These are phyloP conservation scores for Andinoacara biseriatus DNA, from an alignment of 2,113 vertebrate genomes.

Conservation along the genomic window DNA sequence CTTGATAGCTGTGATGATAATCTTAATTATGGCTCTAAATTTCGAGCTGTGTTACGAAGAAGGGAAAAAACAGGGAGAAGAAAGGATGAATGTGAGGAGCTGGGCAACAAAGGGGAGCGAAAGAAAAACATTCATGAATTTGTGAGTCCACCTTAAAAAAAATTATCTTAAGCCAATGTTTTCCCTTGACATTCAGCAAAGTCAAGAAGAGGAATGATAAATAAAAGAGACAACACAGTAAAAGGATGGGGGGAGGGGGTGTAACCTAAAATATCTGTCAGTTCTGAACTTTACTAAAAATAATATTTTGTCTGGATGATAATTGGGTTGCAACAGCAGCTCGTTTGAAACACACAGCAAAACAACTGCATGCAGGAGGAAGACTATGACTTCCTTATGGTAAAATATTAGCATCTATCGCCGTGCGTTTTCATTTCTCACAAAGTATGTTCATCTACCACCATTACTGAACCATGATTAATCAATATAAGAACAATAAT, in stretches of 20 bases:
- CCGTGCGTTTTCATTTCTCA: conserved; percentile 12
- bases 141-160: background rate
- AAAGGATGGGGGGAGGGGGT: background rate
- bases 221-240: background rate
- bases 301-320: conserved; percentile 9
- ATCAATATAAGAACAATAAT: conserved; percentile 26
- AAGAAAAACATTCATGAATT: conserved; percentile 1
- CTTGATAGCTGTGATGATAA: conserved; percentile 51
- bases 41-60: conserved; percentile 16
- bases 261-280: background rate
- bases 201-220: background rate
- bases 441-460: conserved; percentile 20
- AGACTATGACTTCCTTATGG: background rate
- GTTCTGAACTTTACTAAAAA: conserved; percentile 3
- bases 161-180: background rate
- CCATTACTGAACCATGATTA: conserved; percentile 44
- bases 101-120: background rate
- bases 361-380: background rate
- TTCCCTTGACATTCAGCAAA: background rate
- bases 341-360: background rate
- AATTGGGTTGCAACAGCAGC: background rate
- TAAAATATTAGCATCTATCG: conserved; percentile 6
- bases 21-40: conserved; percentile 56
- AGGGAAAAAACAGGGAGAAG: background rate
- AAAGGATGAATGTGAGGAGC: background rate